Percentiles rank a stretch among this genome's conserved stretches.
Evolutionary conservation across 2,888 invertebrate species (phyloP).

Genomic region (Meghimatium bilineatum): DNA sequence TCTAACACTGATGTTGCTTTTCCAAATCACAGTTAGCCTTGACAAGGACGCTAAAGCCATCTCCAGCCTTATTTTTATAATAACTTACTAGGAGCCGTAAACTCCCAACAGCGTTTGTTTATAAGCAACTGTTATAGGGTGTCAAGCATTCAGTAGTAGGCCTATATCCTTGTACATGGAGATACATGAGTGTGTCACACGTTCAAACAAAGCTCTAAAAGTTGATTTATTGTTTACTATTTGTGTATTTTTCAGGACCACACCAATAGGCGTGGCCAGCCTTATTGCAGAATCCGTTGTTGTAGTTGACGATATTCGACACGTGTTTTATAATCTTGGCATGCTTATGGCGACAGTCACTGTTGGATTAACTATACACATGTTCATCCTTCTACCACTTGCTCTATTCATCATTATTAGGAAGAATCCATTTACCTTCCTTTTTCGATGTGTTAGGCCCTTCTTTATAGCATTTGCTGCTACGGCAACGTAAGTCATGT

Average conservation of each 20-base stretch:
- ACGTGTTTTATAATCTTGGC: conserved; percentile 63
- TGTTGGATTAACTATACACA: conserved; percentile 62
- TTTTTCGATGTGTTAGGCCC: conserved; percentile 57
- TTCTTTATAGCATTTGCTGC: conserved; percentile 68
- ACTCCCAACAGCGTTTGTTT: too few relatives aligned
- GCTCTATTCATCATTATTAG: conserved; percentile 60
- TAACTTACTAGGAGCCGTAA: too few relatives aligned
- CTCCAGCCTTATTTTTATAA: too few relatives aligned
- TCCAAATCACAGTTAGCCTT: too few relatives aligned
- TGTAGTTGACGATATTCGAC: conserved; percentile 56
- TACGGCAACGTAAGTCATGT: conserved; percentile 66
- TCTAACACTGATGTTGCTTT: too few relatives aligned
- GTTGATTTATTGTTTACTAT: too few relatives aligned
- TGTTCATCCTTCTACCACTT: conserved; percentile 62
- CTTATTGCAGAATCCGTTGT: conserved; percentile 69
- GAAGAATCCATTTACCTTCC: conserved; percentile 62
- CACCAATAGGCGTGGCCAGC: conserved; percentile 67
- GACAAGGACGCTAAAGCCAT: too few relatives aligned
- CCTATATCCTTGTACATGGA: too few relatives aligned
- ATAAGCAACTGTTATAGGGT: too few relatives aligned
- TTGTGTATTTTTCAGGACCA: conserved; percentile 58
- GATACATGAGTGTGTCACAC: too few relatives aligned
- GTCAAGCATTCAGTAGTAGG: too few relatives aligned
- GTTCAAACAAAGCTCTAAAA: too few relatives aligned
- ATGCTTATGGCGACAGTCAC: conserved; percentile 64